phyloP scores from a whole-genome alignment of 2,113 vertebrate genomes.

The Anguilla rostrata region DNA sequence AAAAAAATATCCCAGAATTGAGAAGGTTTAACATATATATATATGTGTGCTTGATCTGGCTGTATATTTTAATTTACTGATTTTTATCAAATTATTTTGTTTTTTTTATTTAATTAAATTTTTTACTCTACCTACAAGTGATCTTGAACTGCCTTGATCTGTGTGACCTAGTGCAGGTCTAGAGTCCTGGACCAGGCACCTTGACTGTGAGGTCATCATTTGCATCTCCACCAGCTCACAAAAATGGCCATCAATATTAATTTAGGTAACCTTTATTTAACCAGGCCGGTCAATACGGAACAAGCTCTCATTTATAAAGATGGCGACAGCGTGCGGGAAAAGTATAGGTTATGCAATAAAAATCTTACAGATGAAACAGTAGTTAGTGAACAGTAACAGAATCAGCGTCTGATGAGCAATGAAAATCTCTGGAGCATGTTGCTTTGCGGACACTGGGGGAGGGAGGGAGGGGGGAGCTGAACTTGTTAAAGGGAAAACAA shows the following conservation, averaged over 20 bases:
- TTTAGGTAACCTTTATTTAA: slow-evolving; percentile 33
- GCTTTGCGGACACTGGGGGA: background rate
- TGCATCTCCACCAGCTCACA: slow-evolving; percentile 46
- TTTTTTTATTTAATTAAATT: too few relatives aligned
- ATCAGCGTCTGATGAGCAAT: background rate
- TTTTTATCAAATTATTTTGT: too few relatives aligned
- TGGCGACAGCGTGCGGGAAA: background rate
- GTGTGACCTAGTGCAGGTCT: background rate
- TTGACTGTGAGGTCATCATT: slow-evolving; percentile 3
- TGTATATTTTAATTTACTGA: too few relatives aligned
- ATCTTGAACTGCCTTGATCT: too few relatives aligned
- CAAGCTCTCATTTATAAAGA: background rate
- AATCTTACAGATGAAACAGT: background rate
- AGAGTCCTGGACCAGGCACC: background rate
- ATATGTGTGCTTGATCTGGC: too few relatives aligned
- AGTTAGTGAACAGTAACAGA: background rate
- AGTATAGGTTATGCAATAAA: slow-evolving; percentile 4
- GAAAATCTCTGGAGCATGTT: background rate
- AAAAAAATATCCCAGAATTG: background rate
- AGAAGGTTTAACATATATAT: background rate
- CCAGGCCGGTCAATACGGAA: background rate
- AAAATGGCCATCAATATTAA: slow-evolving; percentile 62
- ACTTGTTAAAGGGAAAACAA: slow-evolving; percentile 21
- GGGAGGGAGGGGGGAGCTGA: background rate
- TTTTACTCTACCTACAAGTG: too few relatives aligned